Base-by-base conservation (phyloP, 2,113 vertebrate species). In the Laterallus jamaicensis region DNA sequence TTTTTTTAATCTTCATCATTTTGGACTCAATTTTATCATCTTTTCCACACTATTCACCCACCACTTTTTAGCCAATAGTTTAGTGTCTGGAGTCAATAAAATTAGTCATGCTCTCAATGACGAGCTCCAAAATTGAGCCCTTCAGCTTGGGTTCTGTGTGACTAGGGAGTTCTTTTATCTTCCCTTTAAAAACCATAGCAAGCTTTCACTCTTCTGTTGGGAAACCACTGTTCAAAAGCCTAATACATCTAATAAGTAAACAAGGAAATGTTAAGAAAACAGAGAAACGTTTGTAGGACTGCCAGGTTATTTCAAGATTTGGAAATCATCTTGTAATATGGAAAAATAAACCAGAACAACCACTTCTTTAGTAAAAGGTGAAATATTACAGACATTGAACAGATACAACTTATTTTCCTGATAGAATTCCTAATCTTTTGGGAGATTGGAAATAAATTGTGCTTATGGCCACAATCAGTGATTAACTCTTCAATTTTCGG, bases 281-380 rank as follows among this genome's bases (percentile, higher is more conserved):
- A 86, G 39, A 92, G 79, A 75, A 86, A 42, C 64, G 49, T 82
- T 85, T 93, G 83, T 88, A 64, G 52, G 91, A 37, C 32, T 66
- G 93, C 70, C 66, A 82, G 85, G 83, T 74, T 93, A 86, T 82
- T 85, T 88, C 88, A 88, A 82, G 76, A 47, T 91, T 88, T 94
- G 83, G 56, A 88, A 94, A 82, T 88, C 19, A 88, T 75, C 70
- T 91, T 71, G 74, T 62, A 37, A 55, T 52, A 66, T n/a, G 60
- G 31, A 85, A 90, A 90, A 91, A 44, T 37, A 81, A 88, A 90
- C 56, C 92, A 29, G 26, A 81, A 62, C 68, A 87, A 63, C 77
- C 3, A 54, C 37, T 74, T 35, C 11, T 49, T 92, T 39, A 63
- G 55, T 19, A 55, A 80, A 82, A 82, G 44, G 39, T 92, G n/a